Evolutionary conservation across 1,140 invertebrate species (phyloP), one percentile per base, ranked within the genome.

Genomic region (Hermatobates lingyangjiaoensis): DNA sequence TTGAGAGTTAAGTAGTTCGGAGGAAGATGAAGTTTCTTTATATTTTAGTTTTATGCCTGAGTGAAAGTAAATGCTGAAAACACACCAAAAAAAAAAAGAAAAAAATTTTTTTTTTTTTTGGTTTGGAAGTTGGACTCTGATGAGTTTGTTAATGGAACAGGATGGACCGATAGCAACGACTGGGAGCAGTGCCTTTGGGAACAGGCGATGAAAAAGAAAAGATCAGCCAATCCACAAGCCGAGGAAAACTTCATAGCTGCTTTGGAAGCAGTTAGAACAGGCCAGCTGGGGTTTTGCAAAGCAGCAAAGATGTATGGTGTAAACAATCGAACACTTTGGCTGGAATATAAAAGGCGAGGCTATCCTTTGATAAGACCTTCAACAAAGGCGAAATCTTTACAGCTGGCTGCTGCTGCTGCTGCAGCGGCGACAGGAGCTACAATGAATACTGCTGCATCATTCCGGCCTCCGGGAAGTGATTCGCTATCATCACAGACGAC

Each of bases 251-350:
- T 86, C 61, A 75, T 82, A 48, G 67, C 75, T 7, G 83, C 83
- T 0, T 64, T 87, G 20, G 81, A 86, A 59, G 83, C 83, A 1
- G 83, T 86, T 0, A 71, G 82, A 18, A 77, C 77, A 53, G 83
- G 83, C n/a, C 80, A 81, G 20, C 83, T 87, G 53, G 83, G 83
- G 1, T 86, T 87, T 64, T 86, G 83, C 63, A 85, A 85, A 58
- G 83, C 83, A 5, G 83, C 82, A 0, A 70, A 80, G 34, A 74
- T 84, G 64, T 86, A 80, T 62, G 82, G 82, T 15, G 82, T 86
- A 1, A 87, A 86, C 65, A 86, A 85, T 64, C 70, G 83, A 28
- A 86, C 83, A 0, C 64, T 87, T 1, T 87, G 83, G 83, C 68
- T 86, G 15, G 83, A 87, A 59, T 86, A 85, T 60, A 84, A 83